Base-by-base conservation (phyloP, 2,888 invertebrate genomes). In the Drosophila koepferae region DNA sequence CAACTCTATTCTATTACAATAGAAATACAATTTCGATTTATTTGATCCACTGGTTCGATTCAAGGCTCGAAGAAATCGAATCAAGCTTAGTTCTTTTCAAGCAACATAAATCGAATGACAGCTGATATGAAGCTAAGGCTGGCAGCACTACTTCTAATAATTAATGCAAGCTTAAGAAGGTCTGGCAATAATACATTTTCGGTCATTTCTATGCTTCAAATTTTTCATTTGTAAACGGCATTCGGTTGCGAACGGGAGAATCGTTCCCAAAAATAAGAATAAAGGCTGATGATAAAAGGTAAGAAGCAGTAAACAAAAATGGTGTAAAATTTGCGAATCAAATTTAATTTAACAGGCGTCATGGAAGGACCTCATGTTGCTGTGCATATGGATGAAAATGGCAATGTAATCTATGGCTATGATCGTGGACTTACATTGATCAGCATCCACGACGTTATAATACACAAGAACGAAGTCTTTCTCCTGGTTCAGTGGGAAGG, bases 291-390 rank as follows among this genome's bases (percentile, higher is more conserved):
- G 2, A 20, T 54, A 38, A 54, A 16, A 54, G 5, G 36, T 54
- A 53, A 54, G 38, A 0, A n/a, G 2, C 4, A 16, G 16, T 1
- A 18, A 18, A 12, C 1, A 5, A n/a, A 5, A n/a, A 8, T 6
- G 7, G 0, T 34, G 12, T 1, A 0, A 3, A 20, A 36, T 16
- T 34, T 23, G 2, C 9, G 2, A 49, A 23, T 20, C 7, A 36
- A 36, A 10, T 10, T 16, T 16, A 34, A 36, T 23, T 7, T 2
- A 2, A 3, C n/a, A 38, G 23, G 0, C 18, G 20, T n/a, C 9
- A 65, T 66, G 66, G 20, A 65, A 9, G 44, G 65, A 44, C 65
- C 44, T 8, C 8, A 54, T 38, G 54, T 54, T 14, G 66, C 12
- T 9, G 44, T 66, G 2, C 66, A 31, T 12, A 4, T 65, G 20